These are phyloP conservation scores for Entomobrya multifasciata DNA, from an alignment of 2,888 invertebrate species.

Conservation along the genomic window DNA sequence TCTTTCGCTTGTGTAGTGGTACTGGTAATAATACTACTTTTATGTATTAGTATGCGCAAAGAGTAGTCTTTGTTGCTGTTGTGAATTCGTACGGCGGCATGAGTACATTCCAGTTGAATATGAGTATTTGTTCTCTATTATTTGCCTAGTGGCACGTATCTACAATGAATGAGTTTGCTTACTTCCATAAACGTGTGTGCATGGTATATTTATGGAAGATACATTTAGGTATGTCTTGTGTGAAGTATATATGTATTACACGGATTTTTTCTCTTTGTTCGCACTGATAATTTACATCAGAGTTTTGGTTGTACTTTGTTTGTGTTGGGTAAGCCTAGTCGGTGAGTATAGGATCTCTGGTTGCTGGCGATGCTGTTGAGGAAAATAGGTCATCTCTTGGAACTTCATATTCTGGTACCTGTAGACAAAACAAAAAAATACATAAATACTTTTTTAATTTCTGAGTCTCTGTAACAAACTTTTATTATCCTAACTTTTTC, in stretches of 20 bases:
- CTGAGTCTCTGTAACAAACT: not conserved
- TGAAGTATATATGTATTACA: not conserved
- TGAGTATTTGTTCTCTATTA: not conserved
- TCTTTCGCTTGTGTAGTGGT: not conserved
- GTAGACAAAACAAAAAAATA: constrained; percentile 8
- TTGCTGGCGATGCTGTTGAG: constrained; percentile 37
- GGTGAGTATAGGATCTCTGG: constrained; percentile 61
- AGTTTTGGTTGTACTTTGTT: not conserved
- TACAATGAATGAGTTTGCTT: not conserved
- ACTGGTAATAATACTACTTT: not conserved
- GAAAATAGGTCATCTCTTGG: constrained; percentile 70
- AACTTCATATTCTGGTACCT: constrained; percentile 74
- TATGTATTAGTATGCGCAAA: constrained; percentile 44
- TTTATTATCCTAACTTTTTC: not conserved
- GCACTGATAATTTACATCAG: not conserved
- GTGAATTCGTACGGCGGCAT: constrained; percentile 10
- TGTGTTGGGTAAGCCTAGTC: constrained; percentile 24
- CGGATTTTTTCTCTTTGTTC: constrained; percentile 4
- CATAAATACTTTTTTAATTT: not conserved
- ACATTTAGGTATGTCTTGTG: not conserved
- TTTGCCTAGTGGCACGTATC: constrained; percentile 26
- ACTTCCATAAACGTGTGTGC: not conserved
- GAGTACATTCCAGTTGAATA: not conserved
- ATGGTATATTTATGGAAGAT: not conserved
- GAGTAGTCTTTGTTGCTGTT: constrained; percentile 18